Conservation (phyloP, 2,797 vertebrate species). For the Sebastes cheni region DNA sequence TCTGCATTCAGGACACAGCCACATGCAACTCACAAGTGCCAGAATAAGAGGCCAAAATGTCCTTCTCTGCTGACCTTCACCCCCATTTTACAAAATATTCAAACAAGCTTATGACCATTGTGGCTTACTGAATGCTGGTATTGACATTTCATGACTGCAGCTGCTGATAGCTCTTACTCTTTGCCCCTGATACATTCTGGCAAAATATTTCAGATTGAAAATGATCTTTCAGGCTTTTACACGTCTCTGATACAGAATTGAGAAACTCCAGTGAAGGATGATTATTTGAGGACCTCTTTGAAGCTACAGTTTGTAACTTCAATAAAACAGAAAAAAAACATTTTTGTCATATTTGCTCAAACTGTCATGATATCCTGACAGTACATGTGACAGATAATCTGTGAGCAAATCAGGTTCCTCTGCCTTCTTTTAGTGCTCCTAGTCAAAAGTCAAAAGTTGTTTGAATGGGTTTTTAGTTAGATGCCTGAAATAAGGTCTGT, state of each 20-base stretch:
- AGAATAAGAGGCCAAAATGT: not conserved
- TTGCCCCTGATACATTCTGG: not conserved
- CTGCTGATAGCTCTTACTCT: not conserved
- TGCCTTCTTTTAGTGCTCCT: not conserved
- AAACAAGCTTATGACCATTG: not conserved
- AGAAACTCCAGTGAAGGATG: not conserved
- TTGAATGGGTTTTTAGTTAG: too few species aligned
- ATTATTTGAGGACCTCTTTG: not conserved
- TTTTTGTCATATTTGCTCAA: not conserved
- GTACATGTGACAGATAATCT: not conserved
- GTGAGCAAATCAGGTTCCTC: not conserved
- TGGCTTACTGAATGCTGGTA: not conserved
- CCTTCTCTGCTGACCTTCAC: not conserved
- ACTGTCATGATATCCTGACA: not conserved
- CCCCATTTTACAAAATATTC: constrained; percentile 1
- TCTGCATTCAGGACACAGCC: constrained; percentile 1
- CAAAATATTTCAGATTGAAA: not conserved
- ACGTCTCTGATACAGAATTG: not conserved
- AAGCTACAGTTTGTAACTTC: not conserved
- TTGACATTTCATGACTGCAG: not conserved
- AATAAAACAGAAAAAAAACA: not conserved
- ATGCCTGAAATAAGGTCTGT: too few species aligned
- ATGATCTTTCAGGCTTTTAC: not conserved
- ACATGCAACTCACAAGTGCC: not conserved
- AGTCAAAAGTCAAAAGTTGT: too few species aligned